Base-by-base conservation (phyloP, 1,140 invertebrate species). In the Drosophila tsacasi region DNA sequence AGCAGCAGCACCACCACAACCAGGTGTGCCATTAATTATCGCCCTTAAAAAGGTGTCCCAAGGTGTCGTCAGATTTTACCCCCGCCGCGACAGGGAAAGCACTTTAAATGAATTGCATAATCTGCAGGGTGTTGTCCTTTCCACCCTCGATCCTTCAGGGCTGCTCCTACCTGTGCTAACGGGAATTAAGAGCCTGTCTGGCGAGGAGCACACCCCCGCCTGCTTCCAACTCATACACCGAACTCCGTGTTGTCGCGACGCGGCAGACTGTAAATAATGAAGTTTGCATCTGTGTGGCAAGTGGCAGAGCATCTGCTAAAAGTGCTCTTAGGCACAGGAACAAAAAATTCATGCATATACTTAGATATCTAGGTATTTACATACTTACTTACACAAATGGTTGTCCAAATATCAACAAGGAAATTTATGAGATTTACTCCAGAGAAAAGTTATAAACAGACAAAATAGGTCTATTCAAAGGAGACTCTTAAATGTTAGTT, bases 181-280 rank as follows among this genome's bases (percentile, higher is more conserved):
- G 49, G 63, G 81, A 72, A 83, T 83, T 83, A 76, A 83, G 78
- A 83, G 65, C 50, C 74, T 79, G 42, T 71, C 63, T 71, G 63
- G 64, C 64, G 7, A 12, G 59, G 23, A 32, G 21, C 17, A n/a
- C 23, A 42, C 66, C 47, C 42, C 66, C 42, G 25, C 37, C 40
- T 25, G 32, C 25, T 35, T 13, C 35, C 54, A 58, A 23, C 76
- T 65, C 72, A 76, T 75, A 60, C 59, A 67, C 65, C 50, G 17
- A 46, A 27, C 44, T 44, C 47, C 60, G 63, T 60, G 75, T 76
- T 81, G 84, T 75, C 84, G 84, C 84, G 84, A 78, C 84, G 84
- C 84, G 84, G 75, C 85, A 87, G 84, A 87, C 84, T 87, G 84
- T 87, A 89, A 89, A 87, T 87, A 87, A 87, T 87, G 84, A 87